Evolutionary conservation across 2,797 vertebrate species (phyloP).

Genomic region (Cheirogaleus major): DNA sequence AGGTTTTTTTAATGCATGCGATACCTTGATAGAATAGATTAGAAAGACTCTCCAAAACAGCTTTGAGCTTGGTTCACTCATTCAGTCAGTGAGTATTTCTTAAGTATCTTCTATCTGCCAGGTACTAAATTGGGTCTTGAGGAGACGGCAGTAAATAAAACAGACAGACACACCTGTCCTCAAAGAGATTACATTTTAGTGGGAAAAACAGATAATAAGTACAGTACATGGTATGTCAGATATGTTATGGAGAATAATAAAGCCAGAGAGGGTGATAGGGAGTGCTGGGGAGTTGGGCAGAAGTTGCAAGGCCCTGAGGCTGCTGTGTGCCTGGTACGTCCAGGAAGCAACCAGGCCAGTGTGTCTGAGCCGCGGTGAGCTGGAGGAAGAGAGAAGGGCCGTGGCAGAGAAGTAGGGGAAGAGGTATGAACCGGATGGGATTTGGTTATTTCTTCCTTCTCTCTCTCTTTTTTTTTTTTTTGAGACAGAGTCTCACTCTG

Average conservation of each 20-base stretch:
- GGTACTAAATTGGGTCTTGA: neutral
- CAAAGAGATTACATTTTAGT: neutral
- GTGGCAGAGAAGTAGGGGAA: neutral
- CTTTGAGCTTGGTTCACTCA: neutral
- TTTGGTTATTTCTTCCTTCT: neutral
- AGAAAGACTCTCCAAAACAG: neutral
- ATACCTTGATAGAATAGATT: neutral
- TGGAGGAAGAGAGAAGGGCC: neutral
- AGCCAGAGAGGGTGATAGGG: neutral
- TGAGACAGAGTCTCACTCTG: no score
- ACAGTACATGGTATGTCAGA: neutral
- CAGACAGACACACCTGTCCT: neutral
- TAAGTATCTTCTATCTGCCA: neutral
- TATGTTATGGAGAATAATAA: neutral
- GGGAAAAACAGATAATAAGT: neutral
- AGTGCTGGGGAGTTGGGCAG: neutral
- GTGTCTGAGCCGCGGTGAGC: neutral
- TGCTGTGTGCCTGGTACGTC: neutral
- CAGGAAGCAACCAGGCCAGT: neutral
- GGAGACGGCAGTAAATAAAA: neutral
- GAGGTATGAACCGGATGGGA: neutral
- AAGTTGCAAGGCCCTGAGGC: neutral
- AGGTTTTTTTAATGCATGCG: neutral
- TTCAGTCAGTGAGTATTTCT: neutral
- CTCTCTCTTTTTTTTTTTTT: no score